Evolutionary conservation across 2,113 vertebrate species (phyloP), one percentile per base, ranked within the genome.

Genomic region (Pangasianodon hypophthalmus): DNA sequence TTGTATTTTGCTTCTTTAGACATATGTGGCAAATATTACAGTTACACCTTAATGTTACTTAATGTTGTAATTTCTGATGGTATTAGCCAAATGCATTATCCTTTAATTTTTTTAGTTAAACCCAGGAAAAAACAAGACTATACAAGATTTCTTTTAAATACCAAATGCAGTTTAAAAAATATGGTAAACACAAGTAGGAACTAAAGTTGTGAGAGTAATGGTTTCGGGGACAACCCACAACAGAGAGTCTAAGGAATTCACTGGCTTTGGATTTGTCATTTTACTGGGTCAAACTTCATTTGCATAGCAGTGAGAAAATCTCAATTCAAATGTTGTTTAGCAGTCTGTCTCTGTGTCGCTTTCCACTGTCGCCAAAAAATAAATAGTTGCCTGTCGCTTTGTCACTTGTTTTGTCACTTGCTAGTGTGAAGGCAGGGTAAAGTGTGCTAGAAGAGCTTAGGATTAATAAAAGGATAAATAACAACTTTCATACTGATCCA

Each of bases 191-290:
- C 77, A 26, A 4, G 4, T 80, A n/a, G 77, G 26, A 52, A 54
- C 7, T 54, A 14, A 32, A 26, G 32, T 4, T 84, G 54, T 13
- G 1, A 41, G 19, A 41, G 81, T 11, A 60, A 84, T 60, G 19
- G 1, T 84, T 32, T 84, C 2, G 10, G 3, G 32, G 52, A 52
- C n/a, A 56, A 16, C 48, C 4, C 4, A 81, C 48, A 50, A 32
- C n/a, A 37, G 14, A 58, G 16, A 19, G 29, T 83, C 18, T 83
- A 32, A 58, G 52, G 6, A 58, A 58, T 83, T 58, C 32, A 83
- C 81, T 83, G 18, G 13, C 24, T 44, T 44, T 84, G 54, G 56
- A 84, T 84, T 60, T 83, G 52, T 83, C 16, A 58, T 83, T 56
- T 84, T 44, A 84, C 19, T 24, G 2, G 37, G 54, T 60, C 32